Conservation (phyloP, 2,888 invertebrate species). For the Chelonus formosanus region DNA sequence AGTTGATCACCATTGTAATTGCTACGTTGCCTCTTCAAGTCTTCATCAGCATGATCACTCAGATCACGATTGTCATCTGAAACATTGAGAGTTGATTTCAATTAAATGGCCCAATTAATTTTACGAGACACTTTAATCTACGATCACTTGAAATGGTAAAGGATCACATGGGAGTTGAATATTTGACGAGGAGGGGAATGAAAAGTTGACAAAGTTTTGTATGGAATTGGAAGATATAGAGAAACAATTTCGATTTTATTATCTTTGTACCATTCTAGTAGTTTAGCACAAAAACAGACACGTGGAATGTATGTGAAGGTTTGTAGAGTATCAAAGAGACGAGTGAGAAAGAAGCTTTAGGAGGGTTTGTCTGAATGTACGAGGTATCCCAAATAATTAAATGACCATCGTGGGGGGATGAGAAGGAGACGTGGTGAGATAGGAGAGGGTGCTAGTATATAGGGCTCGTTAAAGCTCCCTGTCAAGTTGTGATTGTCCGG, state of each 20-base stretch:
- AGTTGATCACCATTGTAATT: conserved; percentile 91
- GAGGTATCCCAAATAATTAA: conserved; percentile 64
- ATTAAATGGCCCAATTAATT: no score
- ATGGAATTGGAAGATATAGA: conserved; percentile 62
- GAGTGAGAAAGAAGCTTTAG: conserved; percentile 37
- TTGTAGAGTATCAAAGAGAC: conserved; percentile 31
- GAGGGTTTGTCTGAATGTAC: conserved; percentile 51
- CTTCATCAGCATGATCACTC: conserved; percentile 87
- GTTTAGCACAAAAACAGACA: conserved; percentile 59
- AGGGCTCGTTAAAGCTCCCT: conserved; percentile 65
- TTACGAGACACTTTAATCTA: no score
- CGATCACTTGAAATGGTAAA: no score
- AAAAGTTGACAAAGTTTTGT: conserved; percentile 35
- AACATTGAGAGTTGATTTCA: conserved; percentile 34
- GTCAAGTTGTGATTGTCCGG: conserved; percentile 64
- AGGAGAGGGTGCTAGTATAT: conserved; percentile 47
- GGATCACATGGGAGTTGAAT: neutral
- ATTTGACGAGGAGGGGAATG: neutral
- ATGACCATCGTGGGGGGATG: conserved; percentile 61
- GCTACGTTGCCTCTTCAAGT: conserved; percentile 85
- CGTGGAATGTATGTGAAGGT: conserved; percentile 49
- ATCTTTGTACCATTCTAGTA: conserved; percentile 56
- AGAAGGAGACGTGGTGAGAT: conserved; percentile 40
- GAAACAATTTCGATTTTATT: conserved; percentile 65
- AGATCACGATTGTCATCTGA: conserved; percentile 89